Evolutionary conservation across 1,140 invertebrate species (phyloP), one percentile per base, ranked within the genome.

Genomic region (Eciton burchellii): DNA sequence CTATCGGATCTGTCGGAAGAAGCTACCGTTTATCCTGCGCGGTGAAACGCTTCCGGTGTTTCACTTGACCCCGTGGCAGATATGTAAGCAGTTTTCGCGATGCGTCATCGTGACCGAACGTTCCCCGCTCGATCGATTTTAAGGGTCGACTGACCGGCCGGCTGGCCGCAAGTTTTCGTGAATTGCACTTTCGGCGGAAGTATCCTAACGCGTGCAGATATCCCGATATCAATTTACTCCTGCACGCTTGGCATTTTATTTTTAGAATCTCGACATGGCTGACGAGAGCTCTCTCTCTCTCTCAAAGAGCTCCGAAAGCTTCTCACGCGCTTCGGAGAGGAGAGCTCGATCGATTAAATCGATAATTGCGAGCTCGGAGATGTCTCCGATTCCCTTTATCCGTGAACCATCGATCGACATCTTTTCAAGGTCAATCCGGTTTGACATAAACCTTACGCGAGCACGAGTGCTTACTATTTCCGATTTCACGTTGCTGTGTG

Each of bases 41-140:
- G 12, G n/a, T 19, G 12, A 70, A 56, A 6, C n/a, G n/a, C n/a
- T 68, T 19, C 14, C 3, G 9, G 35, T 12, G 35, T 79, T 79
- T 79, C 35, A 57, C 11, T 68, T 68, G 49, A 79, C 21, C 35
- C 63, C 63, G 49, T 21, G 35, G 3, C 21, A 54, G 16, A 82
- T 16, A 63, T 57, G 71, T 43, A 54, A 76, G 35, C 47, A 76
- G 35, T 63, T 35, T 54, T n/a, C 35, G 29, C 43, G 35, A 56
- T 81, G 73, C 68, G 70, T 76, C 70, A 85, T 35, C 83, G 43
- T 73, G 52, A 57, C 65, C 52, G 82, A 57, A 76, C 29, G 72
- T 59, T 54, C 24, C n/a, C n/a, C 26, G 43, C 21, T 57, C 71
- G 81, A 86, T 86, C 81, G 62, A 84, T 87, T 73, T 59, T 2